Percentiles rank a stretch among this genome's conserved stretches.
phyloP scores from a whole-genome alignment of 1,140 invertebrate species.

The Calliphora vicina region DNA sequence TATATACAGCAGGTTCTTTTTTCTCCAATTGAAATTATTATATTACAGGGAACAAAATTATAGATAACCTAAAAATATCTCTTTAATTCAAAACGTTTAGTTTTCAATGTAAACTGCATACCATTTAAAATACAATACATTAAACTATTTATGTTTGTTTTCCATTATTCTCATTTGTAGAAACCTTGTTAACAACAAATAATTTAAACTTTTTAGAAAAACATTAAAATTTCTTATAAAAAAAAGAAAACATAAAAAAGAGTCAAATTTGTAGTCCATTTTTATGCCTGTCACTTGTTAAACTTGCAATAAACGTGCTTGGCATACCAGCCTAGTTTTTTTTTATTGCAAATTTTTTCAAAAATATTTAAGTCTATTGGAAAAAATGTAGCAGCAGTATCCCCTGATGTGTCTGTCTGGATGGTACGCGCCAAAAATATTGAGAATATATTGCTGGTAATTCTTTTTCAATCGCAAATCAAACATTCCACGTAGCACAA shows the following conservation, averaged over 20 bases:
- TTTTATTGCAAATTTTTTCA: neutral
- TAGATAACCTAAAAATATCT: too few species aligned
- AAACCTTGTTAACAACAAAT: too few species aligned
- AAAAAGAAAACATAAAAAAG: neutral
- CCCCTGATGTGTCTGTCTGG: neutral
- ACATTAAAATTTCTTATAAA: too few species aligned
- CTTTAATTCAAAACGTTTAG: too few species aligned
- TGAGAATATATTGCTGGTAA: neutral
- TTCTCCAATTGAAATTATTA: too few species aligned
- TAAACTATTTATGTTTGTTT: too few species aligned
- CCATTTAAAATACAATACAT: too few species aligned
- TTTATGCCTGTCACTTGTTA: conserved; percentile 3
- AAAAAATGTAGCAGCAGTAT: neutral
- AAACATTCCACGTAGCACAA: conserved; percentile 1
- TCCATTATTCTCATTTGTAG: too few species aligned
- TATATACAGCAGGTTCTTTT: too few species aligned
- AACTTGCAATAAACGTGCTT: conserved; percentile 6
- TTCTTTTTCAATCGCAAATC: conserved; percentile 5
- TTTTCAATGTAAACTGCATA: too few species aligned
- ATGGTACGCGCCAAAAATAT: conserved; percentile 4
- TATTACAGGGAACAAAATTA: too few species aligned
- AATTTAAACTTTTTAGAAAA: too few species aligned
- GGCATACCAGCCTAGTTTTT: neutral
- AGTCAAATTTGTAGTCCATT: conserved; percentile 8
- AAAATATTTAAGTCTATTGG: neutral